Percentiles rank a stretch among this genome's conserved stretches.
These are phyloP conservation scores for Lateolabrax maculatus DNA, from an alignment of 2,797 vertebrate genomes.

Conservation along the genomic window DNA sequence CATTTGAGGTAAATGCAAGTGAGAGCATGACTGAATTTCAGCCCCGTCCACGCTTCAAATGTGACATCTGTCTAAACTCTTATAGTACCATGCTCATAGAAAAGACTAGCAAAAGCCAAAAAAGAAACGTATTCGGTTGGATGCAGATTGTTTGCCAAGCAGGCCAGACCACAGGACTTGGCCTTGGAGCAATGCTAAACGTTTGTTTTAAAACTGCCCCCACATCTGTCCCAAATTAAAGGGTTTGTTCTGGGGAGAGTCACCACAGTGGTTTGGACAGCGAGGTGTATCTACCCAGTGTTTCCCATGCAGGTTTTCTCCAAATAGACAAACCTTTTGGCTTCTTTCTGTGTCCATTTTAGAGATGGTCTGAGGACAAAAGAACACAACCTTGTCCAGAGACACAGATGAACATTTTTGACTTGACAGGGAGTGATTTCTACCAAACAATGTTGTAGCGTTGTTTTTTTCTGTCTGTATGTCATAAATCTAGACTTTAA, in stretches of 20 bases:
- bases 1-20: conserved; percentile 33
- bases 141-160: conserved; percentile 73
- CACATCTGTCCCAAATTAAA: conserved; percentile 86
- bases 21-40: conserved; percentile 49
- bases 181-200: conserved; percentile 70
- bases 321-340: conserved; percentile 74
- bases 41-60: conserved; percentile 36
- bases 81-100: conserved; percentile 26
- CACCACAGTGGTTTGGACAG: conserved; percentile 78
- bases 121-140: conserved; percentile 63
- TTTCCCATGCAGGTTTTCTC: conserved; percentile 79
- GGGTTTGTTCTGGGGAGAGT: conserved; percentile 79
- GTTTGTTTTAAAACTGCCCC: conserved; percentile 81
- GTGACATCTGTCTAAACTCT: conserved; percentile 43
- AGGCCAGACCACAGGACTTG: conserved; percentile 77
- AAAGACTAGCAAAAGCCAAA: conserved; percentile 39
- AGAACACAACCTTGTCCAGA: conserved; percentile 36
- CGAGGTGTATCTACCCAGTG: conserved; percentile 67
- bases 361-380: conserved; percentile 43
- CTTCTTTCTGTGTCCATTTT: conserved; percentile 54
- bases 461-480: conserved; percentile 20
- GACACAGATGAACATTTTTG: conserved; percentile 27
- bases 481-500: conserved; percentile 62
- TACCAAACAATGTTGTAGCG: conserved; percentile 40
- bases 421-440: conserved; percentile 48